Conservation (phyloP, 2,888 invertebrate species). For the Oxytorus armatus region DNA sequence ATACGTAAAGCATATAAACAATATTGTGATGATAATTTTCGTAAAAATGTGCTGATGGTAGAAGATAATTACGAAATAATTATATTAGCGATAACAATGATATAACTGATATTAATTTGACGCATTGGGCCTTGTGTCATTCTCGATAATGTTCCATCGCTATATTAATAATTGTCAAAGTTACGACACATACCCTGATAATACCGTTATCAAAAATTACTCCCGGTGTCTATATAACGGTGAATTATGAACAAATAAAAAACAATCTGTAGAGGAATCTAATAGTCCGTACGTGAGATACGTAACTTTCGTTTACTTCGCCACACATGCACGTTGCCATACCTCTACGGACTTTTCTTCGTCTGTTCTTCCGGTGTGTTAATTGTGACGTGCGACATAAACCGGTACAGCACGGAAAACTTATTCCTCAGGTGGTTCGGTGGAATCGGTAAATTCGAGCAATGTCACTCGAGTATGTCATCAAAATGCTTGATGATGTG, state of each 20-base stretch:
- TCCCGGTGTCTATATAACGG: conserved; percentile 1
- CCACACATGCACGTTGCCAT: not conserved
- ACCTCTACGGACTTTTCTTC: conserved; percentile 24
- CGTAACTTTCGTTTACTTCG: conserved; percentile 51
- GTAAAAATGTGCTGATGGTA: conserved; percentile 10
- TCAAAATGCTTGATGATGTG: conserved; percentile 1
- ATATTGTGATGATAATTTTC: conserved; percentile 21
- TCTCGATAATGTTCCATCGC: not conserved
- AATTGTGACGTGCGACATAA: conserved; percentile 16
- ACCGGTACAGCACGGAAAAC: conserved; percentile 28
- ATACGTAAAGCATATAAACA: conserved; percentile 17
- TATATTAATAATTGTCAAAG: conserved; percentile 25
- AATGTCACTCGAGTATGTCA: conserved; percentile 7
- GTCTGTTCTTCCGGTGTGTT: conserved; percentile 23
- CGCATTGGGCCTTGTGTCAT: conserved; percentile 16
- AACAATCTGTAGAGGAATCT: conserved; percentile 12
- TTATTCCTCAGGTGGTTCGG: not conserved
- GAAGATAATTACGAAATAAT: conserved; percentile 44
- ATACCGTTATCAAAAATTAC: conserved; percentile 55
- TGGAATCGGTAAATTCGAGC: conserved; percentile 22
- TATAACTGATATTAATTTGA: conserved; percentile 19
- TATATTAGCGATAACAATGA: conserved; percentile 20
- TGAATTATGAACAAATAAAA: conserved; percentile 19
- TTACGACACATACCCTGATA: conserved; percentile 8
- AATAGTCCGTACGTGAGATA: conserved; percentile 48